Evolutionary conservation across 1,140 invertebrate species (phyloP), one percentile per base, ranked within the genome.

Genomic region (Colletes latitarsis): DNA sequence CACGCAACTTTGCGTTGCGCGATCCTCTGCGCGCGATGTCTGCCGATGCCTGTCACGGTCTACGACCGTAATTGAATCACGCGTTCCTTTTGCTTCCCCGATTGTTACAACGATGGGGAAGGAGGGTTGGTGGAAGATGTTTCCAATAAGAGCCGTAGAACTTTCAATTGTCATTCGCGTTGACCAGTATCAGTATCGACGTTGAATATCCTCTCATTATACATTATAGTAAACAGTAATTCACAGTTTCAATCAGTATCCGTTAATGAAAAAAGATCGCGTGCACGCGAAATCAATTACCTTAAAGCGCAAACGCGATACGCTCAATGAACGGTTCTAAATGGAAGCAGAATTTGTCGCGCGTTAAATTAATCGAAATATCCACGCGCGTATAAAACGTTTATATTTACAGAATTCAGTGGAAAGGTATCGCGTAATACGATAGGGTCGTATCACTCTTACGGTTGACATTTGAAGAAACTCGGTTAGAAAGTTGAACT

Each of bases 261-360:
- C 66, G 53, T 74, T 74, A 74, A 79, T 74, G 62, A 73, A 66
- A 67, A 30, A 74, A 57, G 60, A 58, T 79, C 41, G 62, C 77
- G 70, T 79, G 77, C 60, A 14, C 30, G 49, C 5, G 2, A 66
- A 79, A 60, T 79, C 52, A 49, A 58, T 73, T 73, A 66, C 41
- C 41, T 52, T 41, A 21, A 8, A 30, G 21, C 15, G 17, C 46
- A 78, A 53, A 78, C 55, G 46, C 10, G 58, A 30, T 66, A 66
- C n/a, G n/a, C 17, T 78, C n/a, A 78, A 71, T 71, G 76, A 63
- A 78, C n/a, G n/a, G n/a, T n/a, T 9, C 14, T 63, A 67, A 78
- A 78, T 52, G 58, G 46, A 71, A 43, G 4, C 43, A 14, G 55
- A 14, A 68, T 63, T 53, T 60, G n/a, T 70, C 17, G 21, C 39